phyloP scores from a whole-genome alignment of 2,888 invertebrate genomes.

The Meta bourneti region DNA sequence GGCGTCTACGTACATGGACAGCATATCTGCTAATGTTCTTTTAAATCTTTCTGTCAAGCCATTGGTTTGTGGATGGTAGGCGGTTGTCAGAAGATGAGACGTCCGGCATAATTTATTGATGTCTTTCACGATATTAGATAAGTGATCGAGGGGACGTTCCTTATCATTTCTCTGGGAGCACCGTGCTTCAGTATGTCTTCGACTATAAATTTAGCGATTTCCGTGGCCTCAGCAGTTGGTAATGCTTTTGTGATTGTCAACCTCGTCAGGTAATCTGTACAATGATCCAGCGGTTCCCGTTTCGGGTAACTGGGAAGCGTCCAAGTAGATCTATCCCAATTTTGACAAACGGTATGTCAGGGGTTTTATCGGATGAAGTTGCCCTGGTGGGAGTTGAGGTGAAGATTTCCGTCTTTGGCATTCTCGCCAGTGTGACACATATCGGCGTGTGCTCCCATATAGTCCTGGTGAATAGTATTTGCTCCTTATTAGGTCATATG shows the following conservation, averaged over 20 bases:
- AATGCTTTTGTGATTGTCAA: no score
- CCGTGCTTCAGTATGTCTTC: conserved; percentile 22
- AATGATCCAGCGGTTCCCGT: not conserved
- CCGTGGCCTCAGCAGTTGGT: no score
- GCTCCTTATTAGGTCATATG: not conserved
- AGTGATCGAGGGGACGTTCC: conserved; percentile 35
- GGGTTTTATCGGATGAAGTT: no score
- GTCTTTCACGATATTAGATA: conserved; percentile 32
- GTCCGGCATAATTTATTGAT: conserved; percentile 8
- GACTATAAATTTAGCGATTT: conserved; percentile 55
- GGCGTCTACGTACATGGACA: conserved; percentile 41
- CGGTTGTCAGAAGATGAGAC: conserved; percentile 47
- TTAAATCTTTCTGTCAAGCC: no score
- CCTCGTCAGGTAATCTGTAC: no score
- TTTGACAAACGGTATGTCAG: no score
- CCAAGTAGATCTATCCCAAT: no score
- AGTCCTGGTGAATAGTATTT: conserved; percentile 42
- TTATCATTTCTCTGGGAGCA: conserved; percentile 41
- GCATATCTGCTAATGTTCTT: no score
- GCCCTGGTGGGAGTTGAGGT: no score
- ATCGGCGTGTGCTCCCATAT: not conserved
- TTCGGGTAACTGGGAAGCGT: no score
- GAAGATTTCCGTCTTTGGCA: conserved; percentile 23
- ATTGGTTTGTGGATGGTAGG: no score
- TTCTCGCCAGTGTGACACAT: no score